Evolutionary conservation across 2,113 vertebrate species (phyloP), one percentile per base, ranked within the genome.

Genomic region (Tetrax tetrax): DNA sequence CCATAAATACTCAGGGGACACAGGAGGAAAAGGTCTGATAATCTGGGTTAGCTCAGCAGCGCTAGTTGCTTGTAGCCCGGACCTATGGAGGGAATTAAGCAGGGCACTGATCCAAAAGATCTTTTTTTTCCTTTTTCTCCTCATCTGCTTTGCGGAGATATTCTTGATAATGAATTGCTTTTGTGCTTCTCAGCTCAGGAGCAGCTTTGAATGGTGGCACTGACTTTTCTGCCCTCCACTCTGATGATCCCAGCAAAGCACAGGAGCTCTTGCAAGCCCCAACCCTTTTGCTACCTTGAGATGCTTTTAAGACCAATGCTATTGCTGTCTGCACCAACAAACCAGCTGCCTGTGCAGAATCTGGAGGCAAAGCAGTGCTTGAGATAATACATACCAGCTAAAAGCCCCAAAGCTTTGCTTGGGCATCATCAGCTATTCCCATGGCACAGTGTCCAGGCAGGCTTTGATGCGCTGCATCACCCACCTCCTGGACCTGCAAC

Each of bases 401-500:
- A 88, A 45, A 9, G 64, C 13, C 47, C 47, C 57, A 66, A 60
- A 75, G 66, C 35, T 83, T 83, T 83, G 28, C 63, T 64, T 59
- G 23, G 27, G 53, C 31, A 68, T 45, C 35, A 41, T 43, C 16
- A 22, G 29, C n/a, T 48, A 6, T 16, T 53, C 20, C 33, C 24
- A 29, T 0, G 2, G 17, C 56, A 78, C 2, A 1, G 25, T 2
- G 2, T 25, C 35, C 37, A 27, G 51, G 16, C 51, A 79, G 51
- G 54, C 76, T 83, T 45, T 4, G 1, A 66, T 75, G 66, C 0
- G 1, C 43, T 72, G 33, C 25, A 20, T 15, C 59, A n/a, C 41
- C 48, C 51, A 72, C 27, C 29, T 83, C 61, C 63, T 38, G 37
- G 37, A 84, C 13, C 54, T 50, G 35, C 54, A 87, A 69, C 29